Base-by-base conservation (phyloP, 2,113 vertebrate genomes). In the cattle (Bos taurus) region DNA sequence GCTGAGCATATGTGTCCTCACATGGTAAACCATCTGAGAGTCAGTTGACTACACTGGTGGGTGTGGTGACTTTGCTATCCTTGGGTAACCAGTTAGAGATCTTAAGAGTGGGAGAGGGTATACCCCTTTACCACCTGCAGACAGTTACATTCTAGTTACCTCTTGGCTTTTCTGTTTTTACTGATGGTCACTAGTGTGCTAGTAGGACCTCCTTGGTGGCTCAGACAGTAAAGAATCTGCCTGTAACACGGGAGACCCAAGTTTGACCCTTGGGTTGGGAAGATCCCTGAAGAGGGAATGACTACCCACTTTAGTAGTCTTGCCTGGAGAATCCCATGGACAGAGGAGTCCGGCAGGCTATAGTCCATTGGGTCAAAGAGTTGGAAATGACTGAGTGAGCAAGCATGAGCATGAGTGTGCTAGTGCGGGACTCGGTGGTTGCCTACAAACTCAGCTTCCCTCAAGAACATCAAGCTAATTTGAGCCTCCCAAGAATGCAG, bases 391-490 rank as follows among this genome's bases (percentile, higher is more conserved):
- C 64, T 10, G 9, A 36, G 33, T 10, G 33, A 36, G n/a, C n/a
- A 71, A 71, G 64, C 64, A 36, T 5, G 64, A 71, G 64, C 33
- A 11, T 6, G 17, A 90, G 80, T 5, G 1, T 11, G 12, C 33
- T 87, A 40, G 59, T 81, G 67, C 78, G 74, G 71, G 56, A 91
- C 71, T 91, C 40, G 4, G 60, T 71, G 80, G 93, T 67, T 74
- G 52, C 50, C 97, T 92, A 81, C 71, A 95, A 89, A 96, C 56
- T 94, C 57, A 2, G 74, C 92, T 94, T 94, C 50, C 48, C 43
- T 57, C 50, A 94, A 94, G 94, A 98, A 91, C 90, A 94, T 92
- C 92, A 95, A 92, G 91, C 60, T 94, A 59, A 91, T 90, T 50
- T 95, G 95, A 97, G 62, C 86, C 89, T 94, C 89, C 40, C 71